Base-by-base conservation (phyloP, 2,797 vertebrate genomes). In the Monodelphis domestica region DNA sequence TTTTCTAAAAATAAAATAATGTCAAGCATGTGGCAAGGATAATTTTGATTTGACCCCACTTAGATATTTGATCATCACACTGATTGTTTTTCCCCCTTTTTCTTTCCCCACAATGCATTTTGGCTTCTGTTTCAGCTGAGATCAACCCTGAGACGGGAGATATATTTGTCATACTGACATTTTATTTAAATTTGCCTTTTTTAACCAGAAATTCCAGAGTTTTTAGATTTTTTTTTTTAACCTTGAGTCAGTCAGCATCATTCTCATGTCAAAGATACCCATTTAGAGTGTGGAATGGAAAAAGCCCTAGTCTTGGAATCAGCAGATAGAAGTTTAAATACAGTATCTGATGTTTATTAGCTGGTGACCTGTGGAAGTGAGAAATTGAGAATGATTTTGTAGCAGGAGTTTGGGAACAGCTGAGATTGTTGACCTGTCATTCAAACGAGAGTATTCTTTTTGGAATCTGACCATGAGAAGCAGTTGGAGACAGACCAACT, bases 1-100 rank as follows among this genome's bases (percentile, higher is more conserved):
- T 91, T 94, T 88, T 91, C 59, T 54, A 89, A 54, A 88, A 95
- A 90, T 89, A 91, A 89, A 91, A 91, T n/a, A 63, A 63, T 94
- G 33, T 92, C 63, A 84, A 53, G 0, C 90, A 14, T 1, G 53
- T 38, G 70, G 9, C 30, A 90, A 54, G 54, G 88, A 54, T 90
- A 92, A 92, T 90, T 38, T 59, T 94, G 53, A 92, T 93, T 33
- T 33, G 45, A 33, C 89, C 88, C 55, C 5, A 7, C 88, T 54
- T 87, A 5, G 78, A 51, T 30, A 90, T 30, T 87, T 93, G 9
- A 53, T 53, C 94, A 93, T 38, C 90, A 63, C 45, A 28, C 54
- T 89, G 26, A 28, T 88, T 12, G 2, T 3, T 88, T 92, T 26
- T 14, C 0, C 38, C 59, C 53, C 12, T 28, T 55, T 95, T 29